Evolutionary conservation across 2,113 vertebrate genomes (phyloP).

Genomic region (Steatornis caripensis): DNA sequence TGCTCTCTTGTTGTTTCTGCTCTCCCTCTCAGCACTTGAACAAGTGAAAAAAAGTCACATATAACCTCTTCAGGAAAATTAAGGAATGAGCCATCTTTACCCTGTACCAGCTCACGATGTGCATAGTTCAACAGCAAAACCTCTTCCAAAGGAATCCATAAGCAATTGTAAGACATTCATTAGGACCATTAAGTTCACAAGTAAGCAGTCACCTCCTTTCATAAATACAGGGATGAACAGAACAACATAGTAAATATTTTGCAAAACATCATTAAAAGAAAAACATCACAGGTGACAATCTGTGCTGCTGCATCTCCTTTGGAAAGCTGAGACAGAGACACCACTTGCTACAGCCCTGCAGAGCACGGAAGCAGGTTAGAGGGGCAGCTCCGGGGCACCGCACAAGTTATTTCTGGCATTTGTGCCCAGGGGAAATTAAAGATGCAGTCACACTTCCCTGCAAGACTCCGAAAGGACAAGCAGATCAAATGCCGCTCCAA

Average conservation of each 20-base stretch:
- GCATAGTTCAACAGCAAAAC: not conserved
- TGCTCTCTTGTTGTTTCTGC: not conserved
- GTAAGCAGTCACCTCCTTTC: not conserved
- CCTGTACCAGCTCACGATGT: not conserved
- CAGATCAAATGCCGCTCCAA: not conserved
- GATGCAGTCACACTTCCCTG: not conserved
- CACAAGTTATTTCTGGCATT: not conserved
- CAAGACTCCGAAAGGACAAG: not conserved
- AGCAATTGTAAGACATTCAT: not conserved
- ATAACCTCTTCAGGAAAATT: not conserved
- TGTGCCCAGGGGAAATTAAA: not conserved
- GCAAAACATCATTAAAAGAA: not conserved
- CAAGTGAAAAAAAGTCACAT: not conserved
- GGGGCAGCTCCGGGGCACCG: not conserved
- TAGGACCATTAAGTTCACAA: not conserved
- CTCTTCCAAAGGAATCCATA: not conserved
- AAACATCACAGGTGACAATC: not conserved
- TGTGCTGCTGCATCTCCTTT: not conserved
- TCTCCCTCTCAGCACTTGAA: not conserved
- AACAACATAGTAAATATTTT: not conserved
- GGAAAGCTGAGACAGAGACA: not conserved
- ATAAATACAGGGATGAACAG: not conserved
- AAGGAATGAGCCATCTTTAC: not conserved
- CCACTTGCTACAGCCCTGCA: fast-evolving
- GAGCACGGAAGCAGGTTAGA: not conserved